Evolutionary conservation across 2,113 vertebrate genomes (phyloP).

Genomic region (Sarotherodon lohbergeri): DNA sequence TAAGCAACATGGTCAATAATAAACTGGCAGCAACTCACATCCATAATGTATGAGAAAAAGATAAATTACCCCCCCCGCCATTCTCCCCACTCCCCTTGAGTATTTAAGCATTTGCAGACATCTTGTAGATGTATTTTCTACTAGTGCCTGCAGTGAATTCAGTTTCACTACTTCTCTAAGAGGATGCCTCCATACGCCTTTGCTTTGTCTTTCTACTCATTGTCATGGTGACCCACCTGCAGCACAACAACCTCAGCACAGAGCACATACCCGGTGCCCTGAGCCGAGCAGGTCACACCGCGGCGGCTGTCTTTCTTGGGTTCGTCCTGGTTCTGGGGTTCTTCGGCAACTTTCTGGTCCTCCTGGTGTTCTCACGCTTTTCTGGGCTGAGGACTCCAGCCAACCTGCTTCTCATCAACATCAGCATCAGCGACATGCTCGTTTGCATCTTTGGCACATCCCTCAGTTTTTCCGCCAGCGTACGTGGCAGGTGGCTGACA

Average conservation of each 20-base stretch:
- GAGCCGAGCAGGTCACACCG: slow-evolving; percentile 12
- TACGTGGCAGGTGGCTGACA: slow-evolving; percentile 40
- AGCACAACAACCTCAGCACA: slow-evolving; percentile 34
- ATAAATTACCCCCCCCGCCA: neutral
- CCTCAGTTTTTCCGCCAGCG: slow-evolving; percentile 43
- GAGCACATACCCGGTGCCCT: neutral
- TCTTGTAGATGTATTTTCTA: neutral
- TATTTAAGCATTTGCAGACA: neutral
- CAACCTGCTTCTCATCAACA: slow-evolving; percentile 49
- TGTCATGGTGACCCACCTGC: slow-evolving; percentile 4
- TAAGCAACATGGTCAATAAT: neutral
- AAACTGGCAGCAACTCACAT: neutral
- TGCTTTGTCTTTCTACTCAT: neutral
- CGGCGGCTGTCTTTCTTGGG: slow-evolving; percentile 20
- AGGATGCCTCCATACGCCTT: neutral
- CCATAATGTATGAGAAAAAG: neutral
- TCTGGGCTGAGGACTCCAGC: slow-evolving; percentile 15
- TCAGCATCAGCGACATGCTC: slow-evolving; percentile 50
- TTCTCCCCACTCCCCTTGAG: neutral
- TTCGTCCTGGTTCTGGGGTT: slow-evolving; percentile 46
- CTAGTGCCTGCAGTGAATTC: neutral
- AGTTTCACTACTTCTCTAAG: neutral
- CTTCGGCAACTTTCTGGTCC: slow-evolving; percentile 32
- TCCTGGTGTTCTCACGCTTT: slow-evolving; percentile 43
- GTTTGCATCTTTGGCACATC: slow-evolving; percentile 45